Percentiles rank a stretch among this genome's conserved stretches.
Conservation (phyloP, 2,113 vertebrate species). For the Acrocephalus kingi region DNA sequence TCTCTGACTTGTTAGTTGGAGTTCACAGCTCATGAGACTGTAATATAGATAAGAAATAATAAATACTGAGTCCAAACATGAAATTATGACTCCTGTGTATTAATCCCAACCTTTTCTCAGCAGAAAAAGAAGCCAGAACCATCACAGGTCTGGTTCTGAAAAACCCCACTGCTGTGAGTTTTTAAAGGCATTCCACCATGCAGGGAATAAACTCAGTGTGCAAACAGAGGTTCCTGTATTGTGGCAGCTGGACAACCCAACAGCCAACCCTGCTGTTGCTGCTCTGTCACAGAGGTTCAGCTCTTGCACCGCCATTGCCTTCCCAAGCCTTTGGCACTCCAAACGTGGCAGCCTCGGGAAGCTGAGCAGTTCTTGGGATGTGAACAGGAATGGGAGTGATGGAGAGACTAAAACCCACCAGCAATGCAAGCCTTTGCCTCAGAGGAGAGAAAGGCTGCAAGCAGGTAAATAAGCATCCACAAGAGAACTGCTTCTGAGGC, state of each 20-base stretch:
- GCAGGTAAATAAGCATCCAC: not conserved
- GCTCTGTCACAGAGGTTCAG: not conserved
- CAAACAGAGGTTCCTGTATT: not conserved
- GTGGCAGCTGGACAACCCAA: fast-evolving
- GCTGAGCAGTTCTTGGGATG: not conserved
- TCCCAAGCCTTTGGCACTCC: not conserved
- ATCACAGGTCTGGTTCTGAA: not conserved
- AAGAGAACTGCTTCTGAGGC: not conserved
- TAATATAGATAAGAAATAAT: no score
- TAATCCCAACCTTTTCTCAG: no score
- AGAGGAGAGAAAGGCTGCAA: not conserved
- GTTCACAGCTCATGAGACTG: no score
- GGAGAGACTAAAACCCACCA: not conserved
- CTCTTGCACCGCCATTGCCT: not conserved
- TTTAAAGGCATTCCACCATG: not conserved
- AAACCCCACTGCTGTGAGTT: not conserved
- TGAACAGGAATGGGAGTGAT: fast-evolving
- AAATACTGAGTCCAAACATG: no score
- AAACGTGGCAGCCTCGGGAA: not conserved
- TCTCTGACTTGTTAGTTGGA: no score
- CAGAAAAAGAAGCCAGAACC: no score
- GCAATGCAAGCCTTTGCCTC: not conserved
- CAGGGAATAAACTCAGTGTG: not conserved
- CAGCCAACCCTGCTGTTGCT: not conserved
- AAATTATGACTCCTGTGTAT: no score